A percentile compares a stretch with the other conserved stretches of the same genome.
Conservation (phyloP, 2,113 vertebrate species). For the Hypocryptadius cinnamomeus region DNA sequence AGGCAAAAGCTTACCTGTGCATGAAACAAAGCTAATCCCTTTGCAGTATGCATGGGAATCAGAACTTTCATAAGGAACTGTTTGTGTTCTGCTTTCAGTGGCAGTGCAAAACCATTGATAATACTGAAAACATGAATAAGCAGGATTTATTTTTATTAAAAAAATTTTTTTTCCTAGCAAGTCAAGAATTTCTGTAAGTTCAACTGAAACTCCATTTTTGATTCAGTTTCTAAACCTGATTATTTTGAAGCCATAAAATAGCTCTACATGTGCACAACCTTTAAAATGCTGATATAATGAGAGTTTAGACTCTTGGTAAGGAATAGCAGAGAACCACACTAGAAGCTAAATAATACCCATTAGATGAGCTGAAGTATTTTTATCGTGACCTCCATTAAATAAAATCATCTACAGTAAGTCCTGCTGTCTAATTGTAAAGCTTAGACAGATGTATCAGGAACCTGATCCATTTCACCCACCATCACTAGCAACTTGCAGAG, state of each 20-base stretch:
- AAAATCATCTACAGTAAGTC: background rate
- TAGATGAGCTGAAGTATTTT: background rate
- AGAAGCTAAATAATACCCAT: background rate
- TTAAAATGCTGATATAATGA: background rate
- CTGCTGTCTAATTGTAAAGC: background rate
- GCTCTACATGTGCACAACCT: background rate
- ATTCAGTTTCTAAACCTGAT: background rate
- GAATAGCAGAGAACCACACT: background rate
- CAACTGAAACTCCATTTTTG: background rate
- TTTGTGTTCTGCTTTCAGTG: constrained; percentile 97
- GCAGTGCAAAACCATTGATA: constrained; percentile 98
- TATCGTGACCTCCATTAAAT: background rate
- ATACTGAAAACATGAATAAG: constrained; percentile 80
- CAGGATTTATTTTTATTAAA: constrained; percentile 45
- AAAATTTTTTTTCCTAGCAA: background rate
- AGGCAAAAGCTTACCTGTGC: constrained; percentile 84
- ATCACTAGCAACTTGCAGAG: background rate
- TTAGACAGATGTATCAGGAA: background rate
- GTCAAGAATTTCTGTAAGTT: background rate
- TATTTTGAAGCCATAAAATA: background rate
- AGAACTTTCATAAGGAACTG: constrained; percentile 99
- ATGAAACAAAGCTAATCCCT: constrained; percentile 92
- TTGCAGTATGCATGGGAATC: constrained; percentile 95
- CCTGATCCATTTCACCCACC: background rate
- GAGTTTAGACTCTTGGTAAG: background rate